phyloP scores from a whole-genome alignment of 1,140 invertebrate genomes.

The Saxidomus purpurata region DNA sequence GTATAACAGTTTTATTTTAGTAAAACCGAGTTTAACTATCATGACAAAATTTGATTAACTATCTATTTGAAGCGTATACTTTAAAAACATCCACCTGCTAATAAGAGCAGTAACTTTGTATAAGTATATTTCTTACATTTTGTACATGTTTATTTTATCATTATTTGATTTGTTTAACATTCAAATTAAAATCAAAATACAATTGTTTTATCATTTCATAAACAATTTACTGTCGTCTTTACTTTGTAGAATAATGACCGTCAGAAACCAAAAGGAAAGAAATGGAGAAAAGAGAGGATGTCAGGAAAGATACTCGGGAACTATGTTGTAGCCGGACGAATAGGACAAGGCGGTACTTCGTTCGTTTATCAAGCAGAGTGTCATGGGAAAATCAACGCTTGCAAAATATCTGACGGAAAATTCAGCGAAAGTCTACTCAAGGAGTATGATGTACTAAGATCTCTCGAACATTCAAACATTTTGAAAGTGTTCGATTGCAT shows the following conservation, averaged over 20 bases:
- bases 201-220: no score
- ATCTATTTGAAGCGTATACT: no score
- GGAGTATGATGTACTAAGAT: conserved; percentile 51
- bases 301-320: conserved; percentile 30
- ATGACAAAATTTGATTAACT: no score
- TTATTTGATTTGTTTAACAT: no score
- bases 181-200: no score
- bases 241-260: conserved; percentile 14
- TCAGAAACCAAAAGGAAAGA: conserved; percentile 37
- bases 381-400: background rate
- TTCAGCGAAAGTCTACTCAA: conserved; percentile 33
- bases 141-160: no score
- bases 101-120: no score
- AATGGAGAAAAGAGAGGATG: conserved; percentile 60
- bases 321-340: conserved; percentile 14
- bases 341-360: conserved; percentile 36
- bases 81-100: no score
- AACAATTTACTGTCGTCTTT: background rate
- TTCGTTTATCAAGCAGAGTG: conserved; percentile 25
- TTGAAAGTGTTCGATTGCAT: conserved; percentile 55
- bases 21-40: no score
- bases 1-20: no score
- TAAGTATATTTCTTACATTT: no score
- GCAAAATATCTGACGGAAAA: conserved; percentile 58
- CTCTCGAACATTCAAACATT: conserved; percentile 42